Evolutionary conservation across 2,797 vertebrate species (phyloP).

Genomic region (Ptychobarbus kaznakovi): DNA sequence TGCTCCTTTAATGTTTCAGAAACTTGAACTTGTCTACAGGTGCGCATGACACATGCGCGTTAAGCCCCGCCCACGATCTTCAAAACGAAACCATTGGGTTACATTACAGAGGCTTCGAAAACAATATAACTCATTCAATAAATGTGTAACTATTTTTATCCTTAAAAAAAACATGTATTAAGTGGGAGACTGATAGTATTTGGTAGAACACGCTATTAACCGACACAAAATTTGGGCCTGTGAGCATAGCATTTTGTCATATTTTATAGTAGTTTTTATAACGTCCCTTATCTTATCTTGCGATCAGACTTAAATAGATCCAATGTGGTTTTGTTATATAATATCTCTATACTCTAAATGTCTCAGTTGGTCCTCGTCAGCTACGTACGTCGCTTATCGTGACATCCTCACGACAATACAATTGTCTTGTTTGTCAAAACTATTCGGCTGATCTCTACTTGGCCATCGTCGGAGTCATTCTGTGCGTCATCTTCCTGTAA

Average conservation of each 20-base stretch:
- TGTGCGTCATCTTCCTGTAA: constrained; percentile 34
- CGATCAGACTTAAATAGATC: neutral
- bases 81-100: constrained; percentile 59
- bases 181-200: neutral
- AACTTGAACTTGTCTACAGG: constrained; percentile 46
- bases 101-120: neutral
- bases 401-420: neutral
- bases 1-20: neutral
- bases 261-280: neutral
- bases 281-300: neutral
- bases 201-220: neutral
- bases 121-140: neutral
- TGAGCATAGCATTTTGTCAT: neutral
- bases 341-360: neutral
- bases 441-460: neutral
- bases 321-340: neutral
- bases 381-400: neutral
- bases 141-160: neutral
- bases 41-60: constrained; percentile 26
- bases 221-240: neutral
- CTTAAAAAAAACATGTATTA: neutral
- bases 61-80: constrained; percentile 54
- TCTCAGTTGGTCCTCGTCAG: neutral
- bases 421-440: neutral
- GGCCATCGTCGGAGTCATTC: constrained; percentile 11